Conservation (phyloP, 2,113 vertebrate species). For the Pseudorectes ferrugineus region DNA sequence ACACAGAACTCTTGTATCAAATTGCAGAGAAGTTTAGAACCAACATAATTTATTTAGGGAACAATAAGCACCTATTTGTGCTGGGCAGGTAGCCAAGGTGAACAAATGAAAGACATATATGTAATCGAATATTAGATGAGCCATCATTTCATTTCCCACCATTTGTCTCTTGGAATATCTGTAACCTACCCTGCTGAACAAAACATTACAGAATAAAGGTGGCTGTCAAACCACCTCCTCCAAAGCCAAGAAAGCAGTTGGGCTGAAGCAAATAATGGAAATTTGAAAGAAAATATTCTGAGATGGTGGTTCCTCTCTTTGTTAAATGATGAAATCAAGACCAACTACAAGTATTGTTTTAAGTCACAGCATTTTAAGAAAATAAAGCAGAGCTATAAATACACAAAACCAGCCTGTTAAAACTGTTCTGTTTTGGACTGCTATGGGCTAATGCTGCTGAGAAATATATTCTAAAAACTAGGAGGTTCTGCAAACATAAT, state of each 20-base stretch:
- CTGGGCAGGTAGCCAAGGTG: constrained; percentile 15
- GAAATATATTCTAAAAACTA: background rate
- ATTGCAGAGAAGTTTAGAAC: background rate
- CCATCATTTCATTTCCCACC: background rate
- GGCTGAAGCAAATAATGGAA: background rate
- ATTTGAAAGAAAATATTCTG: background rate
- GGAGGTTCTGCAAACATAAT: background rate
- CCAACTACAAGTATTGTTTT: background rate
- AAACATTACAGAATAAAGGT: background rate
- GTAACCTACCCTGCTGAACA: background rate
- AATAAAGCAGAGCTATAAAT: background rate
- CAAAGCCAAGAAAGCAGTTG: background rate
- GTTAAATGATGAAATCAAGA: background rate
- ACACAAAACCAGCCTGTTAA: background rate
- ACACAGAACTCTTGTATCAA: background rate
- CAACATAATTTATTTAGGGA: constrained; percentile 45
- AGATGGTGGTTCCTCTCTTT: background rate
- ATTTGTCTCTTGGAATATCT: background rate
- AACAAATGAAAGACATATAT: constrained; percentile 25
- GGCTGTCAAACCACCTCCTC: background rate
- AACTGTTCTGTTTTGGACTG: background rate
- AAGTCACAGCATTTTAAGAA: background rate
- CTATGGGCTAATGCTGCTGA: background rate
- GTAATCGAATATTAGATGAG: constrained; percentile 44
- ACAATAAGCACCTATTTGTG: constrained; percentile 30